Conservation (phyloP, 23 tunicate species). For the Ascidia mentula region DNA sequence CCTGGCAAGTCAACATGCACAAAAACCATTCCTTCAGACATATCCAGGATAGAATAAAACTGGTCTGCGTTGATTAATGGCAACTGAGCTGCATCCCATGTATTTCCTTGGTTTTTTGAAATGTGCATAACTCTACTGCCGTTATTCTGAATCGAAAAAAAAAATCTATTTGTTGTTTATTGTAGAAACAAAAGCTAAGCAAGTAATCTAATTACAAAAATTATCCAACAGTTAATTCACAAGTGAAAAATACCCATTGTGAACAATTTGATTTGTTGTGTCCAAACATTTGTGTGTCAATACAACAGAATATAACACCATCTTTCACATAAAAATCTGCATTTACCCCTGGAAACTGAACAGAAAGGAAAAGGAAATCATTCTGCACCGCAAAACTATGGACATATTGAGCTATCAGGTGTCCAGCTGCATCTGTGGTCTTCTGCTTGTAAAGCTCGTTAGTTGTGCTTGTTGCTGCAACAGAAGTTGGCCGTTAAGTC, state of each 20-base stretch:
- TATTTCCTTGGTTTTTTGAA: slow-evolving; percentile 80
- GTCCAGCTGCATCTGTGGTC: neutral
- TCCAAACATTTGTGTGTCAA: no score
- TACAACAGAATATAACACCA: no score
- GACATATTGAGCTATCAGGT: slow-evolving; percentile 75
- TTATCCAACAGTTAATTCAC: no score
- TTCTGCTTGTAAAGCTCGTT: slow-evolving; percentile 67
- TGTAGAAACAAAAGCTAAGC: no score
- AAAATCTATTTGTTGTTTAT: neutral
- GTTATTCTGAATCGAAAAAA: slow-evolving; percentile 38
- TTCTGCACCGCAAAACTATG: slow-evolving; percentile 93
- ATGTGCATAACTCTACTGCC: slow-evolving; percentile 88
- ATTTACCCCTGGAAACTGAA: slow-evolving; percentile 73
- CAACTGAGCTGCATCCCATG: slow-evolving; percentile 88
- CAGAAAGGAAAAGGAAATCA: slow-evolving; percentile 69
- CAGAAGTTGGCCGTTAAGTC: no score
- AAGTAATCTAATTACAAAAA: no score
- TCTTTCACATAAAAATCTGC: neutral
- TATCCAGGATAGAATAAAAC: slow-evolving; percentile 86
- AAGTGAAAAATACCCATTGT: no score
- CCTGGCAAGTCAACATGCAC: slow-evolving; percentile 87
- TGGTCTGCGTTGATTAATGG: slow-evolving; percentile 66
- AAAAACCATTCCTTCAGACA: slow-evolving; percentile 90
- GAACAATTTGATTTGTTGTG: no score
- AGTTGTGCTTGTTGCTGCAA: slow-evolving; percentile 37